A percentile compares a stretch with the other conserved stretches of the same genome.
phyloP scores from a whole-genome alignment of 1,140 invertebrate species.

The Battus philenor region DNA sequence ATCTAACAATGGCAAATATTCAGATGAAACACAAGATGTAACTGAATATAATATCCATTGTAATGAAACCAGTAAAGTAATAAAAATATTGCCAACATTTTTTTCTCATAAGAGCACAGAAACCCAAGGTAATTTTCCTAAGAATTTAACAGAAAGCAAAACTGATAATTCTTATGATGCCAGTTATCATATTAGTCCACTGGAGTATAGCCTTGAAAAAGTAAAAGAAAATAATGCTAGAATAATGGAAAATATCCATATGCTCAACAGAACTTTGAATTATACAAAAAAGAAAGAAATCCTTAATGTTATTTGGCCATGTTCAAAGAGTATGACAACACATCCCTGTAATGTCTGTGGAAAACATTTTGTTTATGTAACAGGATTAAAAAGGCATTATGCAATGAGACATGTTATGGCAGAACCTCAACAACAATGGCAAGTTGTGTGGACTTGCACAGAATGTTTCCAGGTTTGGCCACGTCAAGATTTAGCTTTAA shows the following conservation, averaged over 20 bases:
- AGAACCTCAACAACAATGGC: slow-evolving; percentile 51
- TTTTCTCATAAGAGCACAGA: too few species aligned
- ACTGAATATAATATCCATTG: neutral
- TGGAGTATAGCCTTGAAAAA: slow-evolving; percentile 64
- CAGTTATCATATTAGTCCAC: slow-evolving; percentile 32
- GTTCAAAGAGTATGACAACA: slow-evolving; percentile 32
- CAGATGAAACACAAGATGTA: too few species aligned
- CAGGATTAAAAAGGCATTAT: slow-evolving; percentile 53
- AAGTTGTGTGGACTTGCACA: slow-evolving; percentile 67
- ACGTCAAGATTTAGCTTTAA: slow-evolving; percentile 42
- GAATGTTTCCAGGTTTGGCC: slow-evolving; percentile 71
- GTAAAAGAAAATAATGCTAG: slow-evolving; percentile 67
- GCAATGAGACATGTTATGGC: slow-evolving; percentile 41
- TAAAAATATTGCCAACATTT: slow-evolving; percentile 5
- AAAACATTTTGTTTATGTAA: slow-evolving; percentile 65
- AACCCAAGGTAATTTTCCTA: too few species aligned
- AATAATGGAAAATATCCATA: slow-evolving; percentile 69
- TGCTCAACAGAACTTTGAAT: slow-evolving; percentile 62
- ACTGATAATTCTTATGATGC: slow-evolving; percentile 14
- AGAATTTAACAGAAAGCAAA: slow-evolving; percentile 1
- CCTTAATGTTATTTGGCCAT: slow-evolving; percentile 43
- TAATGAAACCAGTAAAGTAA: slow-evolving; percentile 1
- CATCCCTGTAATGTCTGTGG: slow-evolving; percentile 58
- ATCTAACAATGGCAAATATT: slow-evolving; percentile 10
- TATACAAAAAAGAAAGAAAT: slow-evolving; percentile 66